phyloP scores from a whole-genome alignment of 2,888 invertebrate species.

The Heteropelma amictum region DNA sequence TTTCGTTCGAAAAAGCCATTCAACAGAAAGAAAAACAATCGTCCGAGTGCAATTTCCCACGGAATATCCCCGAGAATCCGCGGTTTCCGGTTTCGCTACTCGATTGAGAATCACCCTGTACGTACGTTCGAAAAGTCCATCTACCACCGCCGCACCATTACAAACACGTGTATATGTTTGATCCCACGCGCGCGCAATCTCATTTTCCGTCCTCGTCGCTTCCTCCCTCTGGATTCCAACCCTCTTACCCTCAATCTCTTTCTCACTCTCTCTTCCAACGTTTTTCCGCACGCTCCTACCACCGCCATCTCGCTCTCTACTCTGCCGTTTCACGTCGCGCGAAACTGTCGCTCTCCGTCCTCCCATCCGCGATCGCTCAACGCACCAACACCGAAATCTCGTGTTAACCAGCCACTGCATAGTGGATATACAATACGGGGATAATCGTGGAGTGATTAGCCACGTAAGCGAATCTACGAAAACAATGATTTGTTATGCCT shows the following conservation, averaged over 20 bases:
- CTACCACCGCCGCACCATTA: constrained; percentile 40
- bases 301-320: constrained; percentile 51
- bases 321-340: constrained; percentile 53
- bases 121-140: no score
- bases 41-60: no score
- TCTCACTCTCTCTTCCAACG: constrained; percentile 49
- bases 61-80: no score
- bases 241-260: constrained; percentile 51
- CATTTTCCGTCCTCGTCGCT: not conserved
- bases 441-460: constrained; percentile 1
- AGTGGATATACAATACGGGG: not conserved
- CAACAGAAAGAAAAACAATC: no score
- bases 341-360: constrained; percentile 23
- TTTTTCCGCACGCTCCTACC: constrained; percentile 55
- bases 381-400: not conserved
- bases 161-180: constrained; percentile 24
- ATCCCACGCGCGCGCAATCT: constrained; percentile 24
- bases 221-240: constrained; percentile 57
- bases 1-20: no score
- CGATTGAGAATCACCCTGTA: no score
- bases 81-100: not conserved
- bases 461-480: not conserved
- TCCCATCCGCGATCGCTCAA: constrained; percentile 16
- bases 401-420: constrained; percentile 8
- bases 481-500: not conserved